Evolutionary conservation across 2,113 vertebrate species (phyloP).

Genomic region (Myiozetetes cayanensis): DNA sequence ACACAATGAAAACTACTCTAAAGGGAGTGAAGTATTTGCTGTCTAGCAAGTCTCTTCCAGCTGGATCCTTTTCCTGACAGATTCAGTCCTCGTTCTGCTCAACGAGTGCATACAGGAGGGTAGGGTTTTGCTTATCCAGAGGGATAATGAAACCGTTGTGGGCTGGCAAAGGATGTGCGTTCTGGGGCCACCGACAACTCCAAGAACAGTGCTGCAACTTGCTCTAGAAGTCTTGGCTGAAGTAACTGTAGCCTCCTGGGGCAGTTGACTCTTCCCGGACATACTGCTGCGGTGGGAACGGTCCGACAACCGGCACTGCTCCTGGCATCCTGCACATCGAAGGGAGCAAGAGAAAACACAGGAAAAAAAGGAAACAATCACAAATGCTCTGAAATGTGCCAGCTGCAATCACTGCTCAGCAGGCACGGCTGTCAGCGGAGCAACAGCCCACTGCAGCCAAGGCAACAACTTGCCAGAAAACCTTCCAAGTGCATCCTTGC

Average conservation of each 20-base stretch:
- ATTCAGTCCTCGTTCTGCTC: slow-evolving; percentile 44
- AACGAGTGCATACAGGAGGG: slow-evolving; percentile 38
- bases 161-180: slow-evolving; percentile 60
- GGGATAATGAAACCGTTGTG: slow-evolving; percentile 61
- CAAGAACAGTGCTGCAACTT: slow-evolving; percentile 51
- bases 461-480: slow-evolving; percentile 23
- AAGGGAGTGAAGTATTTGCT: slow-evolving; percentile 66
- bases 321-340: slow-evolving; percentile 70
- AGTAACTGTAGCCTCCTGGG: slow-evolving; percentile 70
- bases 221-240: slow-evolving; percentile 68
- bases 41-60: slow-evolving; percentile 63
- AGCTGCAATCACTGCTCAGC: slow-evolving; percentile 36
- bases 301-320: slow-evolving; percentile 60
- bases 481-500: slow-evolving; percentile 30
- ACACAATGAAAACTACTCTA: slow-evolving; percentile 68
- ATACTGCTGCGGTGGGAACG: slow-evolving; percentile 63
- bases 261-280: slow-evolving; percentile 70
- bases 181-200: slow-evolving; percentile 56
- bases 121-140: slow-evolving; percentile 64
- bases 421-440: slow-evolving; percentile 12
- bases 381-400: slow-evolving; percentile 6
- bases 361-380: slow-evolving; percentile 9
- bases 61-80: slow-evolving; percentile 56
- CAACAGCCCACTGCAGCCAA: slow-evolving; percentile 15
- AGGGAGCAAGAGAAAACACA: background rate